phyloP scores from a whole-genome alignment of 2,888 invertebrate species.

The Blastobasis adustella region DNA sequence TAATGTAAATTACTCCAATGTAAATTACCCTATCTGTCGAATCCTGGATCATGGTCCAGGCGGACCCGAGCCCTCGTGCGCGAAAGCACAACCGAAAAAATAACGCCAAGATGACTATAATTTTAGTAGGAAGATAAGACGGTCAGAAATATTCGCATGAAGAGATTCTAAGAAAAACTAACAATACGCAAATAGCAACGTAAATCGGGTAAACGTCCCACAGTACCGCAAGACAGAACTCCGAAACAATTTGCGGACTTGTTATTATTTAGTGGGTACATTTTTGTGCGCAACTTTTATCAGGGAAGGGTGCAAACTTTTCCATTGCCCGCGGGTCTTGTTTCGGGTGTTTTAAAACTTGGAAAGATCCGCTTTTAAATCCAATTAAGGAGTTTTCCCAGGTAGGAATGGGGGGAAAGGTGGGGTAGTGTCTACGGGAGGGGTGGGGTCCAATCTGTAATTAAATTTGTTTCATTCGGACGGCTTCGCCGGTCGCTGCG shows the following conservation, averaged over 20 bases:
- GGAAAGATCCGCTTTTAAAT: conserved; percentile 21
- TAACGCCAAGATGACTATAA: no score
- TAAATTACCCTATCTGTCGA: no score
- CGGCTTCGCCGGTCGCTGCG: neutral
- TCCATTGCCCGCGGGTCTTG: conserved; percentile 14
- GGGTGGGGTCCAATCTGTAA: conserved; percentile 20
- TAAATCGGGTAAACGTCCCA: neutral
- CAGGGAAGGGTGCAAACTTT: conserved; percentile 24
- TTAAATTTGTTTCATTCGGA: conserved; percentile 27
- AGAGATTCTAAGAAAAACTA: neutral
- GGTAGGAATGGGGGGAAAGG: conserved; percentile 12
- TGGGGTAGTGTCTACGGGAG: conserved; percentile 9
- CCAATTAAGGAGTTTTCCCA: conserved; percentile 24
- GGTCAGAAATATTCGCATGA: neutral
- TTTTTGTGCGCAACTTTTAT: conserved; percentile 15
- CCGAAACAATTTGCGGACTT: neutral
- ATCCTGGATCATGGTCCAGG: no score
- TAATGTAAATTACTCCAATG: no score
- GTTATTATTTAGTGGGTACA: neutral
- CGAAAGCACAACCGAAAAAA: no score
- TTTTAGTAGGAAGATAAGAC: no score
- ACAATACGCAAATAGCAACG: neutral
- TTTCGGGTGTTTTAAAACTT: conserved; percentile 14
- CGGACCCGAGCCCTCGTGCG: no score
- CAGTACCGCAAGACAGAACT: neutral